phyloP scores from a whole-genome alignment of 2,113 vertebrate genomes.

The Lycocorax pyrrhopterus region DNA sequence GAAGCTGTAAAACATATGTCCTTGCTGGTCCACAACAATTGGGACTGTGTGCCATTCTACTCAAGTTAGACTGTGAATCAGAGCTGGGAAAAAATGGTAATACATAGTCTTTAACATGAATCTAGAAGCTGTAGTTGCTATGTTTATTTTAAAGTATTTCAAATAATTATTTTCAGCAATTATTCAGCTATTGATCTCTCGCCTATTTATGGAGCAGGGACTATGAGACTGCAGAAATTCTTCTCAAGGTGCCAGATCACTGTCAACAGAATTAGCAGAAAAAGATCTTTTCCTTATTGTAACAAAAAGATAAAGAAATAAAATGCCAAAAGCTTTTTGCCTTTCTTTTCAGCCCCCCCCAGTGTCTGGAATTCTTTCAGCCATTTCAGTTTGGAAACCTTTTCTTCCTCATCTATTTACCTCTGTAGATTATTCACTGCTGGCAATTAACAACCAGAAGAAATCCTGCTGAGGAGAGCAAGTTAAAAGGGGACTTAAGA shows the following conservation, averaged over 20 bases:
- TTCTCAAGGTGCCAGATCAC: neutral
- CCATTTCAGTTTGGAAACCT: neutral
- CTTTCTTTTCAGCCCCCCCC: neutral
- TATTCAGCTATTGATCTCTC: neutral
- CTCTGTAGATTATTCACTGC: slow-evolving; percentile 19
- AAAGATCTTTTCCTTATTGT: neutral
- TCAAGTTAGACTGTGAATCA: neutral
- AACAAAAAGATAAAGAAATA: neutral
- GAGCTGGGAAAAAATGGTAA: neutral
- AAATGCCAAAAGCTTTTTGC: neutral
- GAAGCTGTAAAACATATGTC: neutral
- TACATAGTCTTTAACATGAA: neutral
- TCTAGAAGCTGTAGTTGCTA: neutral
- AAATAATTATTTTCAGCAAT: neutral
- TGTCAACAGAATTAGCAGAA: neutral
- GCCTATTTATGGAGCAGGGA: neutral
- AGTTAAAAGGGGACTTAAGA: slow-evolving; percentile 47
- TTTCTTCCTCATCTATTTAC: slow-evolving; percentile 35
- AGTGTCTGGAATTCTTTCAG: neutral
- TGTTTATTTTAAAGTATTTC: neutral
- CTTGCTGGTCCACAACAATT: neutral
- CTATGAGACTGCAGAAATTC: neutral
- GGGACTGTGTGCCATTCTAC: neutral
- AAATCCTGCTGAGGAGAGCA: slow-evolving; percentile 45
- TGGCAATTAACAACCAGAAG: slow-evolving; percentile 42